These are phyloP conservation scores for Chorisops tibialis DNA, from an alignment of 2,888 invertebrate species.

Conservation along the genomic window DNA sequence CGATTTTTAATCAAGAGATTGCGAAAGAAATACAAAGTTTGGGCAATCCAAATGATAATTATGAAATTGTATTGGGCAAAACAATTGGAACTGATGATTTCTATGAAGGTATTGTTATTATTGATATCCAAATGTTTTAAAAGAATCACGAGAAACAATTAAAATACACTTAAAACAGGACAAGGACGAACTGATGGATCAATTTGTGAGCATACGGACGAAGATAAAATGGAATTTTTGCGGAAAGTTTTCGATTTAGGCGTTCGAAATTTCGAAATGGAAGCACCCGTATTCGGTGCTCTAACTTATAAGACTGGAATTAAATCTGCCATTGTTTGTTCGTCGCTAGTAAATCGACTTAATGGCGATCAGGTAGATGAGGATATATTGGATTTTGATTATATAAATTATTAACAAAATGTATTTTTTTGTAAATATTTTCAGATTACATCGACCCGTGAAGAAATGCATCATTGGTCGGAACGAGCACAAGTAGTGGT, in stretches of 20 bases:
- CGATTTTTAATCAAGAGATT: constrained; percentile 73
- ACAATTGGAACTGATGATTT: constrained; percentile 79
- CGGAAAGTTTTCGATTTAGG: constrained; percentile 54
- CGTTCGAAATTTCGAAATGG: constrained; percentile 78
- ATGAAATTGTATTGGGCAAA: constrained; percentile 60
- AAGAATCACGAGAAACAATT: neutral
- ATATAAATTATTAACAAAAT: neutral
- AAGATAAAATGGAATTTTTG: constrained; percentile 64
- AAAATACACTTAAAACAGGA: constrained; percentile 54
- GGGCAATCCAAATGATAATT: constrained; percentile 51
- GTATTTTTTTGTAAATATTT: neutral
- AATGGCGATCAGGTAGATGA: constrained; percentile 64
- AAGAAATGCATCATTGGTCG: constrained; percentile 62
- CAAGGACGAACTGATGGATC: constrained; percentile 76
- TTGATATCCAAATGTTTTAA: neutral
- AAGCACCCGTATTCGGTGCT: constrained; percentile 70
- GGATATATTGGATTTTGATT: neutral
- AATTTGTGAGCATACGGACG: constrained; percentile 64
- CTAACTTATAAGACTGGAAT: constrained; percentile 63
- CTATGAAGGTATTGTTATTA: constrained; percentile 69
- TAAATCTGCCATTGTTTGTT: constrained; percentile 67
- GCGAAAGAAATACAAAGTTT: constrained; percentile 45
- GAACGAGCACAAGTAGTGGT: constrained; percentile 64
- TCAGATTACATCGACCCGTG: constrained; percentile 53
- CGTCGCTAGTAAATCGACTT: constrained; percentile 66